Evolutionary conservation across 2,888 invertebrate genomes (phyloP), one percentile per base, ranked within the genome.

Genomic region (Cerastoderma edule): DNA sequence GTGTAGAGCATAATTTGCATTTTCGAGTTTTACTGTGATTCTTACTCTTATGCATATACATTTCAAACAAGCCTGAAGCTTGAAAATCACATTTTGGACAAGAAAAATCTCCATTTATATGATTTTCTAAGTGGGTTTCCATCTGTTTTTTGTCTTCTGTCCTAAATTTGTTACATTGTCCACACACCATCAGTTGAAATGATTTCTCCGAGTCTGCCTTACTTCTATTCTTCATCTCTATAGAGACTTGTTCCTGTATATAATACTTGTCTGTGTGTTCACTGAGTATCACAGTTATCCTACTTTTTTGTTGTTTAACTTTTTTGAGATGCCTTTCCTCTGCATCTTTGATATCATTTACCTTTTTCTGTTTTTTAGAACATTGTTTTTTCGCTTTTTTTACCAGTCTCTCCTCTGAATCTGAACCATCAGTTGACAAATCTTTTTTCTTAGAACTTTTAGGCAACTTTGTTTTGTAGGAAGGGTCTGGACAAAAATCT

Each of bases 81-180:
- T 19, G 30, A 28, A 28, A 35, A 8, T 60, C 70, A 63, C 70
- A 70, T 3, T 57, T 16, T 30, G 48, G 50, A 63, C 70, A 70
- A 53, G 30, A n/a, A 16, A 32, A 60, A 22, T 63, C 24, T 8
- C 32, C 39, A 63, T 70, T 70, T 6, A 70, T 53, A 63, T 70
- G 70, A 19, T 28, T n/a, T 63, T 50, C 57, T 33, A 70, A 46
- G 22, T 68, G 68, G 13, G 39, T 56, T 30, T 68, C 68, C n/a
- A 68, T 24, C 16, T 33, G 28, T 4, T n/a, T 22, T 6, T 28
- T 57, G n/a, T 10, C 24, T 19, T 39, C 46, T 3, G 68, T 68
- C 32, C 60, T 27, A 30, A 46, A 69, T 2, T 1, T 27, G 13
- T 60, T 32, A 63, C 69, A 69, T 24, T 57, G 22, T 33, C 27